Percentiles rank a stretch among this genome's conserved stretches.
Evolutionary conservation across 2,888 invertebrate genomes (phyloP).

Genomic region (Melangyna quadrimaculata): DNA sequence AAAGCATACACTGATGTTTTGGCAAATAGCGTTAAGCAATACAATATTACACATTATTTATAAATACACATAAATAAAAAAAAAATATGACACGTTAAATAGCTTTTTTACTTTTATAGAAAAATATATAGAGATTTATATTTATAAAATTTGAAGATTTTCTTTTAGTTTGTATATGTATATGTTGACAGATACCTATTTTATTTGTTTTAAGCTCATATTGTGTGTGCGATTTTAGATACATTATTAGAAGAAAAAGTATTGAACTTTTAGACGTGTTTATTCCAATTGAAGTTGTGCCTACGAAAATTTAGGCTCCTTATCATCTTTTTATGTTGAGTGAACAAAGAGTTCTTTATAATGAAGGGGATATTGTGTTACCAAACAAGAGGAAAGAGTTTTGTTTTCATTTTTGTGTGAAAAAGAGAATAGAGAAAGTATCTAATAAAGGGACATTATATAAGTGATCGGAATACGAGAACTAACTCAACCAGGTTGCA

Average conservation of each 20-base stretch:
- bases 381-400: too few relatives aligned
- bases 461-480: too few relatives aligned
- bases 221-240: not conserved
- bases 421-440: too few relatives aligned
- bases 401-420: too few relatives aligned
- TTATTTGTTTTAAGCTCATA: conserved; percentile 24
- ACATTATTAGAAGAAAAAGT: not conserved
- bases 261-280: not conserved
- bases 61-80: conserved; percentile 54
- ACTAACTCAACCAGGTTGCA: too few relatives aligned
- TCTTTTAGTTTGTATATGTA: not conserved
- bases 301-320: too few relatives aligned
- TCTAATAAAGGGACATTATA: too few relatives aligned
- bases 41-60: conserved; percentile 56
- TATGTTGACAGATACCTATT: conserved; percentile 11
- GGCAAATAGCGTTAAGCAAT: conserved; percentile 67
- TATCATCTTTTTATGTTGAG: too few relatives aligned
- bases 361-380: too few relatives aligned
- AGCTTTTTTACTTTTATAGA: conserved; percentile 40
- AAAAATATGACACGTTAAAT: conserved; percentile 55
- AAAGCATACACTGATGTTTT: conserved; percentile 67
- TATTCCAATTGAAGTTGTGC: not conserved
- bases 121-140: not conserved
- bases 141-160: not conserved
- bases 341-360: too few relatives aligned